A percentile compares a stretch with the other conserved stretches of the same genome.
These are phyloP conservation scores for Trachelus troglodyta DNA, from an alignment of 2,888 invertebrate genomes.

Conservation along the genomic window DNA sequence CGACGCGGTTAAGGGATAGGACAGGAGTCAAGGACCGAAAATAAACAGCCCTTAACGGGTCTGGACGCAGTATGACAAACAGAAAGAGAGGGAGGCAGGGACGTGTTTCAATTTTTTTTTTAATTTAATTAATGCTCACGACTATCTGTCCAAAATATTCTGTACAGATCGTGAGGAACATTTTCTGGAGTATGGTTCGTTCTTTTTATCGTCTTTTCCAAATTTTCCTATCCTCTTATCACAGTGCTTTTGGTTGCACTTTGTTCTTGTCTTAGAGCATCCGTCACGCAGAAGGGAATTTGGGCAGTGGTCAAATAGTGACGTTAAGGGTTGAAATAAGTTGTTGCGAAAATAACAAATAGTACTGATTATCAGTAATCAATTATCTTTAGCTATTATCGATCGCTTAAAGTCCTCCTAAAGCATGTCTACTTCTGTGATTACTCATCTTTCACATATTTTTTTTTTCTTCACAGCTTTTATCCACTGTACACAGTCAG, in stretches of 20 bases:
- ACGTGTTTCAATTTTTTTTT: neutral
- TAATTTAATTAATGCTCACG: neutral
- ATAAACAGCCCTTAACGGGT: constrained; percentile 21
- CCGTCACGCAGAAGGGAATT: neutral
- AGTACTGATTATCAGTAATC: neutral
- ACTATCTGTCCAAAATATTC: neutral
- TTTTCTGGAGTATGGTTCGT: neutral
- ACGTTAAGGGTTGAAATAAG: neutral
- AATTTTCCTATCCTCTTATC: neutral
- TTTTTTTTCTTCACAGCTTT: neutral
- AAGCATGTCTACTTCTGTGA: neutral
- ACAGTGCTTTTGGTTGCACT: neutral
- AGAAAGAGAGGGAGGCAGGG: neutral
- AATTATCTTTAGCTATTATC: neutral
- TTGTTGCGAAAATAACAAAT: neutral
- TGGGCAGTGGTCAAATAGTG: neutral
- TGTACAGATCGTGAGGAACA: neutral
- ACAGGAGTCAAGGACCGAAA: constrained; percentile 18
- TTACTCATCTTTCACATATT: neutral
- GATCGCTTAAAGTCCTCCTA: neutral
- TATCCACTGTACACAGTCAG: neutral
- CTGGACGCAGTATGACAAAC: constrained; percentile 10
- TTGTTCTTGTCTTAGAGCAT: neutral
- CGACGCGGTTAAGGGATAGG: constrained; percentile 4
- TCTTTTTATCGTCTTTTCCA: neutral